Evolutionary conservation across 2,113 vertebrate genomes (phyloP).

Genomic region (Catharus minimus): DNA sequence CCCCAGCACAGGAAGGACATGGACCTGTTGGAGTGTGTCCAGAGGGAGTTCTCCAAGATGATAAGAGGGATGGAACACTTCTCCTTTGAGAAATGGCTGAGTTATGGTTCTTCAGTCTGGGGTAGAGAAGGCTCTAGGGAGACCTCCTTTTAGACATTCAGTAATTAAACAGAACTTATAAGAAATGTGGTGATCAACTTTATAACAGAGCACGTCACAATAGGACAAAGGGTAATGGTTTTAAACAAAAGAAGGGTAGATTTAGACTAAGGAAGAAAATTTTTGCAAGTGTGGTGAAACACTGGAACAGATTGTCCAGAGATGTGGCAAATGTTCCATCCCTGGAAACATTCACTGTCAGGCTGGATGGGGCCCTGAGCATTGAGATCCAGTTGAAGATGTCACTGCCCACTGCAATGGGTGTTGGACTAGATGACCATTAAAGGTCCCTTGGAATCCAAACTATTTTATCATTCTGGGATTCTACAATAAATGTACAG

Average conservation of each 20-base stretch:
- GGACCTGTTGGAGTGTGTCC: fast-evolving
- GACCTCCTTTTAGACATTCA: background rate
- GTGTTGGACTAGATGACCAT: background rate
- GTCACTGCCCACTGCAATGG: fast-evolving
- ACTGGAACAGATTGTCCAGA: background rate
- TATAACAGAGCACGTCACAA: background rate
- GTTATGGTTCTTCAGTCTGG: background rate
- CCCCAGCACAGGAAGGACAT: background rate
- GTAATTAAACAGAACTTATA: background rate
- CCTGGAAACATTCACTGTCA: background rate
- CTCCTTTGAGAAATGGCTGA: background rate
- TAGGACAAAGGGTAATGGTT: background rate
- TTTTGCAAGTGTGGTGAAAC: background rate
- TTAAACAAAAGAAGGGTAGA: background rate
- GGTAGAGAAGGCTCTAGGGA: background rate
- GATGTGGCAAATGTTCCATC: fast-evolving
- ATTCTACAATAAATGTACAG: fast-evolving
- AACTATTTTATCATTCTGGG: background rate
- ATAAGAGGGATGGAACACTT: background rate
- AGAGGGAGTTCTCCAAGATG: background rate
- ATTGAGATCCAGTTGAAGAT: background rate
- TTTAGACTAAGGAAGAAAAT: background rate
- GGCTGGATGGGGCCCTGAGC: background rate
- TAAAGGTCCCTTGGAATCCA: background rate
- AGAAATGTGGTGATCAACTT: background rate